Evolutionary conservation across 2,888 invertebrate species (phyloP).

Genomic region (Drosophila basisetae): DNA sequence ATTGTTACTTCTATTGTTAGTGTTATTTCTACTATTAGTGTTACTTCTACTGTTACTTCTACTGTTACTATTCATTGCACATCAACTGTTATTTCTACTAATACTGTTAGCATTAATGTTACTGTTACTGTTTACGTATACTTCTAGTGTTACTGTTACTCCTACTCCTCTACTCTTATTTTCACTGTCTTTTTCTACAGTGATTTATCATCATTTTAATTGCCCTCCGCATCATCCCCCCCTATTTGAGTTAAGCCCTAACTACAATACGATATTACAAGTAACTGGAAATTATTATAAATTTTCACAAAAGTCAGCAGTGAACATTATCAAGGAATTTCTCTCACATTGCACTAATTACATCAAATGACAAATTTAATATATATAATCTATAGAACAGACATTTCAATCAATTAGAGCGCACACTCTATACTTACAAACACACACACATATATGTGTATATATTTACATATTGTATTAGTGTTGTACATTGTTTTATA

Average conservation of each 20-base stretch:
- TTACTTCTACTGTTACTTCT: neutral
- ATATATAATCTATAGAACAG: slow-evolving; percentile 33
- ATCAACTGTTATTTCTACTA: neutral
- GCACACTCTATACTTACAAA: neutral
- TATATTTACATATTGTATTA: neutral
- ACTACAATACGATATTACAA: neutral
- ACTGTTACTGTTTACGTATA: too few relatives aligned
- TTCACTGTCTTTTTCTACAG: too few relatives aligned
- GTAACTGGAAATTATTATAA: neutral
- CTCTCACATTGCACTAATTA: neutral
- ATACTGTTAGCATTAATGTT: neutral
- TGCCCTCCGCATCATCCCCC: neutral
- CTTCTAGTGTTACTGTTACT: neutral
- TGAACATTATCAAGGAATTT: neutral
- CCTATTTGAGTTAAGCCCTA: neutral
- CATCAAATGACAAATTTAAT: slow-evolving; percentile 38
- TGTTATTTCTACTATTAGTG: neutral
- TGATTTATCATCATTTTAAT: neutral
- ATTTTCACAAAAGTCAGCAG: neutral
- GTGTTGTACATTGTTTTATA: neutral
- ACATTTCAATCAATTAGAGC: slow-evolving; percentile 52
- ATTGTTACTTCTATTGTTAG: neutral
- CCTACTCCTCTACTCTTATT: too few relatives aligned
- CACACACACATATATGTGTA: neutral
- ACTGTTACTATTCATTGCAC: neutral